Evolutionary conservation across 1,140 invertebrate species (phyloP).

Genomic region (Chelonus insularis): DNA sequence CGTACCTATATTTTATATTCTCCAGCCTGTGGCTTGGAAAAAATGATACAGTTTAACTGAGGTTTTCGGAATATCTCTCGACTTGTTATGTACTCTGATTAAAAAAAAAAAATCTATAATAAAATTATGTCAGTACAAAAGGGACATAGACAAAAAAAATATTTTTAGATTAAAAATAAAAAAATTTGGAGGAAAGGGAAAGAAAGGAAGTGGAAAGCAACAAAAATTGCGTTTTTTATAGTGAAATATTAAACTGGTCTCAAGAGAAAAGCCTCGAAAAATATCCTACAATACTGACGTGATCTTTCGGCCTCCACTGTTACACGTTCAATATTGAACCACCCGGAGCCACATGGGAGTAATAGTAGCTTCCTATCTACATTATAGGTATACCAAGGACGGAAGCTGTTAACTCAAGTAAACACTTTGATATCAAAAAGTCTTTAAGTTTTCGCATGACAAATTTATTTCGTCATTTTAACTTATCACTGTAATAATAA

Average conservation of each 20-base stretch:
- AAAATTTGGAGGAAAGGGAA: neutral
- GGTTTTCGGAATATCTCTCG: too few species aligned
- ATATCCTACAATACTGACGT: neutral
- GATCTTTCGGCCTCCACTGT: neutral
- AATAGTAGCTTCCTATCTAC: neutral
- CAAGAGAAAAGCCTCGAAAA: neutral
- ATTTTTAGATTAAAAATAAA: neutral
- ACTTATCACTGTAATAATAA: too few species aligned
- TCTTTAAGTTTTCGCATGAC: too few species aligned
- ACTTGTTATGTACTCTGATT: too few species aligned
- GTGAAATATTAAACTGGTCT: neutral
- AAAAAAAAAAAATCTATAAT: too few species aligned
- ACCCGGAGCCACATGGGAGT: neutral
- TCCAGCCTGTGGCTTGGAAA: too few species aligned
- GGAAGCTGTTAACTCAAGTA: too few species aligned
- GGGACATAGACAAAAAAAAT: neutral
- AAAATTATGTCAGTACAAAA: too few species aligned
- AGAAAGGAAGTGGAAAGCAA: neutral
- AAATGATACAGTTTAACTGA: too few species aligned
- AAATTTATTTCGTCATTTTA: too few species aligned
- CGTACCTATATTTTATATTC: neutral
- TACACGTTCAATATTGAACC: constrained; percentile 24
- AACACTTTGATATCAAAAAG: too few species aligned
- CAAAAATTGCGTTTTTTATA: neutral
- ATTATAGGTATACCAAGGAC: too few species aligned